Base-by-base conservation (phyloP, 2,113 vertebrate species). In the Osmerus mordax region DNA sequence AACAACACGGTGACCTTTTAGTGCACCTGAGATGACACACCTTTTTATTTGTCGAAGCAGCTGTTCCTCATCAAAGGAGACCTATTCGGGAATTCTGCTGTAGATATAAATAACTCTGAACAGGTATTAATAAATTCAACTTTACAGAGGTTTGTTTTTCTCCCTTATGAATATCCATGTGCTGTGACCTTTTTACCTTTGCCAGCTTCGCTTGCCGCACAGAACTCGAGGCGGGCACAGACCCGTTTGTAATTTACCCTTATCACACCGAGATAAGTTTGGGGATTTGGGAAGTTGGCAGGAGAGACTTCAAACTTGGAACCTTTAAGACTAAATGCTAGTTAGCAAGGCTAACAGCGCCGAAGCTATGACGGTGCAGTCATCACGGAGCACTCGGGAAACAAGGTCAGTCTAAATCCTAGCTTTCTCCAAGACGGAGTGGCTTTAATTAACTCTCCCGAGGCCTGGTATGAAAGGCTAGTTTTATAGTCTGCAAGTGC, bases 371-470 rank as follows among this genome's bases (percentile, higher is more conserved):
- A 64, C 69, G 59, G 68, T 32, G 25, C 1, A 25, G 58, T 75
- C 63, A 64, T 76, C 73, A 60, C n/a, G 16, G 11, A 78, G 68
- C 52, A 72, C 67, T 85, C 68, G 76, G 56, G 76, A 73, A 81
- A 80, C 73, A 82, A 78, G 81, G 78, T 75, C 66, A 70, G 71
- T 74, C 60, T 58, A 36, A 83, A 77, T 82, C 73, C 67, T 25
- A 5, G 61, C 19, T 68, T 68, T 65, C 75, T 81, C 62, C 64
- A 83, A 86, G 86, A 87, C 77, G 81, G 63, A 81, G 80, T 72
- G 0, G 19, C 28, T 83, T 90, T 90, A 90, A 90, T 91, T 81
- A 88, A 85, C 76, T 85, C 78, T 81, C 83, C 55, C 32, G 82
- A 87, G 81, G 52, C 53, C 78, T 72, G 25, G 68, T 73, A 72